phyloP scores from a whole-genome alignment of 2,797 vertebrate genomes.

The Diplodus puntazzo region DNA sequence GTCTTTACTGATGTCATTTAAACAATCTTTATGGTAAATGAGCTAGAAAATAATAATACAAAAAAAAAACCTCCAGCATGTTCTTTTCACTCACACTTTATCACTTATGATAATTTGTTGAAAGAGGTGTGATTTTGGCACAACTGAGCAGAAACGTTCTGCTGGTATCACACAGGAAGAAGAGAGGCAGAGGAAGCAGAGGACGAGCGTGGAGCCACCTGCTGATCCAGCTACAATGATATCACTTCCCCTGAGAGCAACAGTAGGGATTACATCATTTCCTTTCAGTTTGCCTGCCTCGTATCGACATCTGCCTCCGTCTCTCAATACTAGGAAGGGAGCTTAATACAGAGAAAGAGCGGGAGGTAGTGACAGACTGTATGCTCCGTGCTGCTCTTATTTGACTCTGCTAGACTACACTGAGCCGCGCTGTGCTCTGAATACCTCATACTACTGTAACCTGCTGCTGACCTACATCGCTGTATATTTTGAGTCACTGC shows the following conservation, averaged over 20 bases:
- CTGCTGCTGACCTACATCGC: background rate
- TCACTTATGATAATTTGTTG: background rate
- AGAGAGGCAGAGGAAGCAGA: slow-evolving; percentile 47
- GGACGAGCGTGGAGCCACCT: slow-evolving; percentile 46
- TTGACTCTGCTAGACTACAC: background rate
- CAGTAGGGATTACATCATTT: slow-evolving; percentile 73
- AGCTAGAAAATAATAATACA: background rate
- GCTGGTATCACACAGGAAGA: slow-evolving; percentile 32
- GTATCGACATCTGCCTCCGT: slow-evolving; percentile 63
- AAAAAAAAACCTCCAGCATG: background rate
- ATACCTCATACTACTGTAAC: background rate
- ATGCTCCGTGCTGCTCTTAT: background rate
- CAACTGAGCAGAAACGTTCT: background rate
- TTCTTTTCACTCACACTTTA: no score
- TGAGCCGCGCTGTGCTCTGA: background rate
- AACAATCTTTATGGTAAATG: background rate
- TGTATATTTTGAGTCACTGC: background rate
- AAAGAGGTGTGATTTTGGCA: background rate
- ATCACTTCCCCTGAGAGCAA: slow-evolving; percentile 74
- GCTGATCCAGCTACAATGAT: slow-evolving; percentile 70
- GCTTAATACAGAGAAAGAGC: slow-evolving; percentile 26
- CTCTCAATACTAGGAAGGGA: slow-evolving; percentile 55
- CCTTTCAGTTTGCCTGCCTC: slow-evolving; percentile 54
- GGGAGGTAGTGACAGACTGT: slow-evolving; percentile 8
- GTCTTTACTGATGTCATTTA: background rate